Conservation (phyloP, 2,888 invertebrate species). For the Argynnis bischoffii region DNA sequence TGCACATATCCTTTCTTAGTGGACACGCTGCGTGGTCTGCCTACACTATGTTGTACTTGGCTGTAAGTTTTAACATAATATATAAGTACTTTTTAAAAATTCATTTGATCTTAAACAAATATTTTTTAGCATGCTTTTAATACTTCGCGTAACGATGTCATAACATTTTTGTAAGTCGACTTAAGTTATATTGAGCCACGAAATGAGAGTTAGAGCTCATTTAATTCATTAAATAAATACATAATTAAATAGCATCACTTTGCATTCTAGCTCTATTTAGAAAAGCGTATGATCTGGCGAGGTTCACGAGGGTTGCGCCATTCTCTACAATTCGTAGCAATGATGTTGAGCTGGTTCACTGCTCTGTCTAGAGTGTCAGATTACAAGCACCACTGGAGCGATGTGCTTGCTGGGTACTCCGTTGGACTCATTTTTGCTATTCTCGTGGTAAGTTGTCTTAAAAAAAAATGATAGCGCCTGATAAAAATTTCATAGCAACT, state of each 20-base stretch:
- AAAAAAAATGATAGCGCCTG: not conserved
- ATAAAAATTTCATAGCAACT: no score
- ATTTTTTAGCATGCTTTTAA: no score
- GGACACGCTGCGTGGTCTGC: slow-evolving; percentile 95
- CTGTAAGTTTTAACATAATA: slow-evolving; percentile 83
- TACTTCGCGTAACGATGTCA: no score
- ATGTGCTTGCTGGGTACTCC: slow-evolving; percentile 92
- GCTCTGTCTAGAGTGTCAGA: slow-evolving; percentile 95
- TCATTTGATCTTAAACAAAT: no score
- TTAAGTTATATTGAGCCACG: no score
- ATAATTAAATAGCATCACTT: no score
- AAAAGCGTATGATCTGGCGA: slow-evolving; percentile 90
- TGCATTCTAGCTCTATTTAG: slow-evolving; percentile 89
- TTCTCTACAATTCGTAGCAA: slow-evolving; percentile 89
- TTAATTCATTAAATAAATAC: no score
- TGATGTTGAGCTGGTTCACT: slow-evolving; percentile 92
- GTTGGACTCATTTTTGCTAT: slow-evolving; percentile 86
- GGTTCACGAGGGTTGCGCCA: slow-evolving; percentile 90
- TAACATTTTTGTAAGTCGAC: no score
- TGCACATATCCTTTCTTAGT: slow-evolving; percentile 93
- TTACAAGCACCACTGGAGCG: slow-evolving; percentile 99
- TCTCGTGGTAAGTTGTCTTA: slow-evolving; percentile 83
- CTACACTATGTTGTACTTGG: slow-evolving; percentile 91
- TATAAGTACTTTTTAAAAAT: no score
- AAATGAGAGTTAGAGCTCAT: no score